Conservation (phyloP, 2,797 vertebrate genomes). For the Dryobates pubescens region DNA sequence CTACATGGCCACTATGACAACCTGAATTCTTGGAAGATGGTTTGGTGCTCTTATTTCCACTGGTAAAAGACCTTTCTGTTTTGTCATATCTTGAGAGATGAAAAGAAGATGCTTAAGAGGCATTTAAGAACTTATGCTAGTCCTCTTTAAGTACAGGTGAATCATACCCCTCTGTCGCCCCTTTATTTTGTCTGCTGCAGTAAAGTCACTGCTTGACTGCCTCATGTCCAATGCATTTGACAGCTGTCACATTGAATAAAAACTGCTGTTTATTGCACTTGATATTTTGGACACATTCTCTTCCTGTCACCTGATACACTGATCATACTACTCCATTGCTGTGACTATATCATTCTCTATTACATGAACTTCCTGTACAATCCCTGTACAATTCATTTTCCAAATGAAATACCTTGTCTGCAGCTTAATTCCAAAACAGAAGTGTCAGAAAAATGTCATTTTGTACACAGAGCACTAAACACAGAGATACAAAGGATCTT, state of each 20-base stretch:
- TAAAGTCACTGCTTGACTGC: conserved; percentile 10
- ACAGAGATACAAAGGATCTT: conserved; percentile 2
- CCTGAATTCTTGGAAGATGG: not conserved
- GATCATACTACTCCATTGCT: not conserved
- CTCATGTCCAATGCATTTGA: not conserved
- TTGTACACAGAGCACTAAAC: conserved; percentile 9
- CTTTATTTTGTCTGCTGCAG: conserved; percentile 22
- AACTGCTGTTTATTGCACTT: conserved; percentile 21
- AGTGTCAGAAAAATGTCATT: not conserved
- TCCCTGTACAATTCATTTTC: conserved; percentile 32
- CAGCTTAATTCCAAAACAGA: conserved; percentile 48
- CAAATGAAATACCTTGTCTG: conserved; percentile 29
- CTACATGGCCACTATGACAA: accelerated
- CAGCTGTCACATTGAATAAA: conserved; percentile 64
- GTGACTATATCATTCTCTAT: conserved; percentile 29
- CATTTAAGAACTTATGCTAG: not conserved
- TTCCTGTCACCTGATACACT: conserved; percentile 38
- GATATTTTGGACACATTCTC: conserved; percentile 34
- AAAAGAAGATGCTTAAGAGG: not conserved
- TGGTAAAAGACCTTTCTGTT: not conserved
- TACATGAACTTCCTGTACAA: not conserved
- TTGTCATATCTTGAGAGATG: not conserved
- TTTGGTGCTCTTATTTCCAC: not conserved
- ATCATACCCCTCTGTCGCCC: not conserved
- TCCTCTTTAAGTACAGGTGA: not conserved